Base-by-base conservation (phyloP, 2,888 invertebrate genomes). In the Fabriciana adippe region DNA sequence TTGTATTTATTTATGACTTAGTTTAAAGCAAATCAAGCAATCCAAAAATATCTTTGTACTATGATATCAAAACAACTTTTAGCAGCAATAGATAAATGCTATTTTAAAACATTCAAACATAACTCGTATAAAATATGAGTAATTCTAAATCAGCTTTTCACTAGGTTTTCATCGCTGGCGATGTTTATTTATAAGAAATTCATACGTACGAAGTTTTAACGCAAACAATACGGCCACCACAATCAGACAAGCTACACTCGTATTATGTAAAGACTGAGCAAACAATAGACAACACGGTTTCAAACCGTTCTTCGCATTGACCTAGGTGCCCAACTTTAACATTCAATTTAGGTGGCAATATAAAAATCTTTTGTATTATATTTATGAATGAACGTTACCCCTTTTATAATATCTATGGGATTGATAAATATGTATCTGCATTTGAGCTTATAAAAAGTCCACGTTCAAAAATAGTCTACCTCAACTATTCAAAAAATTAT, bases 151-250 rank as follows among this genome's bases (percentile, higher is more conserved):
- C 26, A 35, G 18, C 62, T 53, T 18, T 67, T 48, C 55, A 3
- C 45, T 56, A 53, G 48, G 16, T 64, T 31, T 70, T 67, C 50
- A 48, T 56, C 47, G 53, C 35, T 21, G 48, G 48, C 47, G 45
- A n/a, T 63, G 59, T 70, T 65, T 67, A 65, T 57, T 65, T 65
- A 67, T 59, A 69, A 69, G 55, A 71, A 71, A 55, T 55, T 63
- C 41, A 66, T 62, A 64, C 56, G 26, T 61, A 56, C 51, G 61
- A 62, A 59, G 61, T 57, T 64, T 62, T 50, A 65, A 57, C 14
- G 57, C 67, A 67, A 67, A 70, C 67, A 70, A 70, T 55, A 56
- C 64, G 55, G 45, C 64, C 16, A 55, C 31, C 55, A 65, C 55
- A 67, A 63, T 64, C 41, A 53, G 55, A 54, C 66, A 64, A 60